These are phyloP conservation scores for Sphaeramia orbicularis DNA, from an alignment of 2,797 vertebrate species.

Conservation along the genomic window DNA sequence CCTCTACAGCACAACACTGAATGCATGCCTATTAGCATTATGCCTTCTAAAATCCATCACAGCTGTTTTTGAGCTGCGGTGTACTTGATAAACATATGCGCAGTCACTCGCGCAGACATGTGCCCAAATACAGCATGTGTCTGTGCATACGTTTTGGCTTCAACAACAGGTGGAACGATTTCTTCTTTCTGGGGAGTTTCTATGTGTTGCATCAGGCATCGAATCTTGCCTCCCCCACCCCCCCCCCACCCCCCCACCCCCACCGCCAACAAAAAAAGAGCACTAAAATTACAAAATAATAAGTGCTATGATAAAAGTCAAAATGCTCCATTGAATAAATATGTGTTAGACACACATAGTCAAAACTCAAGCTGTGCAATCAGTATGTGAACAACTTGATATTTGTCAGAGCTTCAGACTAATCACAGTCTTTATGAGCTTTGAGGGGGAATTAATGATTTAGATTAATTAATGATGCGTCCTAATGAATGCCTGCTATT, in stretches of 20 bases:
- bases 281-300: constrained; percentile 30
- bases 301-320: constrained; percentile 21
- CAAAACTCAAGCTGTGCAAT: constrained; percentile 56
- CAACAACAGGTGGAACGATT: constrained; percentile 31
- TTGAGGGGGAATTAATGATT: constrained; percentile 14
- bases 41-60: not conserved
- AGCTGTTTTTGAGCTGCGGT: not conserved
- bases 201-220: constrained; percentile 63
- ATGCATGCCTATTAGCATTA: not conserved
- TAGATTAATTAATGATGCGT: not conserved
- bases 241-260: not conserved
- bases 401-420: constrained; percentile 39
- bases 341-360: constrained; percentile 23
- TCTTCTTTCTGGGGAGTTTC: constrained; percentile 48
- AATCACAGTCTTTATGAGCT: constrained; percentile 23
- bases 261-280: not conserved
- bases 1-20: constrained; percentile 14
- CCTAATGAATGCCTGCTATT: not conserved
- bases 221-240: constrained; percentile 13
- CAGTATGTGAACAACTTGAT: constrained; percentile 31
- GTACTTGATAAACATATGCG: no score
- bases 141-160: not conserved
- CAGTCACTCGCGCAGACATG: no score
- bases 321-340: constrained; percentile 42
- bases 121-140: not conserved